A percentile compares a stretch with the other conserved stretches of the same genome.
phyloP scores from a whole-genome alignment of 2,797 vertebrate species.

The Potorous gilbertii region DNA sequence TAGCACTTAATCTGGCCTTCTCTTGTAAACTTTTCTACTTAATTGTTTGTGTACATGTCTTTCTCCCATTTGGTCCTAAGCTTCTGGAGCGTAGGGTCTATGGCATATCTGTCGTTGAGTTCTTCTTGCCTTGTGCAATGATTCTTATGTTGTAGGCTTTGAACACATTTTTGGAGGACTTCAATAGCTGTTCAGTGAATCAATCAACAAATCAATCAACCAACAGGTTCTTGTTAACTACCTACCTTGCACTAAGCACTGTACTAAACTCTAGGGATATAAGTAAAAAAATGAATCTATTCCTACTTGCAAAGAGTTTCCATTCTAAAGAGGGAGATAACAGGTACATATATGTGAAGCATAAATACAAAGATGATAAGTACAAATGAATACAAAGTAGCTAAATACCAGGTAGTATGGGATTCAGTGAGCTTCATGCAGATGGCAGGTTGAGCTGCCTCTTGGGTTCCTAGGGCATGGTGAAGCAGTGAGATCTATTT shows the following conservation, averaged over 20 bases:
- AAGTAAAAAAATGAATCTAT: background rate
- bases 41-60: background rate
- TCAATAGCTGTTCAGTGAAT: background rate
- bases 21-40: background rate
- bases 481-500: background rate
- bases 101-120: background rate
- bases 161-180: background rate
- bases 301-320: background rate
- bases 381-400: background rate
- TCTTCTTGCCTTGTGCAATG: background rate
- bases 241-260: background rate
- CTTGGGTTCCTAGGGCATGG: background rate
- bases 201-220: background rate
- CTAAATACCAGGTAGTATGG: background rate
- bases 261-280: background rate
- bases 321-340: background rate
- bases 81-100: background rate
- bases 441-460: background rate
- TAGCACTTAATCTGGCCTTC: background rate
- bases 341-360: background rate
- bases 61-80: background rate
- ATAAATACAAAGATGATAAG: background rate
- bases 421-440: background rate
- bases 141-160: background rate
- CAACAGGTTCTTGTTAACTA: background rate